Base-by-base conservation (phyloP, 2,113 vertebrate species). In the Ascaphus truei region DNA sequence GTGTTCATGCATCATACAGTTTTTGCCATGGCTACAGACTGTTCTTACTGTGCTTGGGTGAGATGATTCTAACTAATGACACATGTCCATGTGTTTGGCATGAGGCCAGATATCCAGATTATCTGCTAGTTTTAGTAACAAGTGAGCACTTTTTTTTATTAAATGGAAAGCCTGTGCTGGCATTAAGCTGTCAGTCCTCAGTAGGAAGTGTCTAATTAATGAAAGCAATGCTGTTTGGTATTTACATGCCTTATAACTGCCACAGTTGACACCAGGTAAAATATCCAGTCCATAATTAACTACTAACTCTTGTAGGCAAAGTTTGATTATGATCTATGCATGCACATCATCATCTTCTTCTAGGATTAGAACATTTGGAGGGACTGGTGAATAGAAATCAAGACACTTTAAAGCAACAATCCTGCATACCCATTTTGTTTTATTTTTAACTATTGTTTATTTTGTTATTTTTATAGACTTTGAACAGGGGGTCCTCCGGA, bases 151-250 rank as follows among this genome's bases (percentile, higher is more conserved):
- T 55, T 22, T 16, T 37, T 26, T 43, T 66, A 18, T 37, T 55
- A 33, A 30, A 4, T 29, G 39, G 23, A 55, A 53, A 29, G 23
- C 3, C 16, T 39, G 25, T 55, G 4, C 34, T 43, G 11, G 16
- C 30, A 43, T 30, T 18, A 66, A 55, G 53, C 63, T 66, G 50
- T 66, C 63, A 66, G 10, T 63, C 18, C 30, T 63, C 61, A 51
- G 22, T 36, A 36, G 22, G 20, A 31, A 36, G 26, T 55, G 11
- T 7, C 50, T 66, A 66, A 66, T 66, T 66, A 66, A 66, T 41
- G 25, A 66, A 43, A 55, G 25, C 8, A 8, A 10, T 11, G 12
- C 31, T 20, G 33, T 62, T 15, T 62, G 60, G 50, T 45, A 63
- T n/a, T n/a, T n/a, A n/a, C n/a, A n/a, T n/a, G n/a, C n/a, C n/a